Conservation (phyloP, 2,113 vertebrate species). For the Mormyrus lacerda region DNA sequence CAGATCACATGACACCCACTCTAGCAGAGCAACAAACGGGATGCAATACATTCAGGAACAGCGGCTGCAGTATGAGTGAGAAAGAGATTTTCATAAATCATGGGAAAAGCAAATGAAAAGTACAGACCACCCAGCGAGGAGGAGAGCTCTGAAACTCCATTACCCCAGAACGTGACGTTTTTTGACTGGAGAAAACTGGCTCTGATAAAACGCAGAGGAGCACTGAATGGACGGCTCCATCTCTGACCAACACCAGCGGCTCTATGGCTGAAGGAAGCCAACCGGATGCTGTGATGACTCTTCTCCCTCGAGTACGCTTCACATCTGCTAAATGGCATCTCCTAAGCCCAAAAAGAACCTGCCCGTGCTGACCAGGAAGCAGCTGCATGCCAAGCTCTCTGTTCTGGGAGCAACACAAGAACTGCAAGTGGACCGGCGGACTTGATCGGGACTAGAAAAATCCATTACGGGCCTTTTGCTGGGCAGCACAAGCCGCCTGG, state of each 20-base stretch:
- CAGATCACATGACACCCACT: background rate
- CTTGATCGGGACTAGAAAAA: background rate
- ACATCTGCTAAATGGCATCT: background rate
- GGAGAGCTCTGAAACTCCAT: slow-evolving; percentile 24
- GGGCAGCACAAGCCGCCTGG: background rate
- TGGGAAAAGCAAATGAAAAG: background rate
- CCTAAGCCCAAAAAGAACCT: background rate
- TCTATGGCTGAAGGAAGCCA: background rate
- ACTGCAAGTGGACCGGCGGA: background rate
- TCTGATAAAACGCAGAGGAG: background rate
- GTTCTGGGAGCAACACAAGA: slow-evolving; percentile 9
- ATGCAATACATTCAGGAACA: background rate
- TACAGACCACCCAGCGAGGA: background rate
- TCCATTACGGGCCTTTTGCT: background rate
- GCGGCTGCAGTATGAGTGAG: background rate
- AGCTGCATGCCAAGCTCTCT: background rate
- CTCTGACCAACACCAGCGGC: background rate
- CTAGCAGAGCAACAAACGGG: background rate
- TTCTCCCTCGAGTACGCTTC: background rate
- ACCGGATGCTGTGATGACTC: background rate
- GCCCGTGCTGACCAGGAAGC: background rate
- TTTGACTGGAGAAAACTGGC: background rate
- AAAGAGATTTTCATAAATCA: slow-evolving; percentile 2
- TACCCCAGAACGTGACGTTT: background rate
- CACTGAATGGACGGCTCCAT: background rate